A percentile compares a stretch with the other conserved stretches of the same genome.
Conservation (phyloP, 2,113 vertebrate species). For the Pristiophorus japonicus region DNA sequence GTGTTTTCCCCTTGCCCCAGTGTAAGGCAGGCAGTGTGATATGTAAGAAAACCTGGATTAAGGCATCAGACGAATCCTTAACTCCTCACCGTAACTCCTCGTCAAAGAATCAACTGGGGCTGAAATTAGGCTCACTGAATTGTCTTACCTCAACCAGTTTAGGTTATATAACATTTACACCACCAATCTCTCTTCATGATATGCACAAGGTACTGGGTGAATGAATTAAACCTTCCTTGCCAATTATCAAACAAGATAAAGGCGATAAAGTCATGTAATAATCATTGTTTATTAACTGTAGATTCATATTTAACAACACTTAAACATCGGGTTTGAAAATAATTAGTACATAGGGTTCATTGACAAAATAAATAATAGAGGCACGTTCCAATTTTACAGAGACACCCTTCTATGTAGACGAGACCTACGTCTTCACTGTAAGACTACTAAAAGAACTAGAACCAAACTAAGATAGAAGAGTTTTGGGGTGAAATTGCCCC, state of each 20-base stretch:
- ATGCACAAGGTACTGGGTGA: neutral
- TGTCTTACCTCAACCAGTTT: neutral
- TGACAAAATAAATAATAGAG: slow-evolving; percentile 16
- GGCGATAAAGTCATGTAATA: neutral
- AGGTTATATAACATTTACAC: neutral
- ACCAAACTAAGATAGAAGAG: neutral
- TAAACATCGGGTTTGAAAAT: neutral
- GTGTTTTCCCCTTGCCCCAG: neutral
- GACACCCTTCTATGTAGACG: neutral
- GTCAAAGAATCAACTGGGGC: no score
- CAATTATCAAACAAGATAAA: neutral
- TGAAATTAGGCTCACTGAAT: neutral
- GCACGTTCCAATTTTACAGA: neutral
- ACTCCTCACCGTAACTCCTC: neutral
- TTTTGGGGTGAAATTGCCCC: no score
- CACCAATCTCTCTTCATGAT: neutral
- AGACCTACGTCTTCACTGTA: neutral
- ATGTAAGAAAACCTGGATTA: neutral
- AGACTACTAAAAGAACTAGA: neutral
- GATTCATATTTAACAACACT: neutral
- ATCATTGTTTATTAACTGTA: neutral
- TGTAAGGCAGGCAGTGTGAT: neutral
- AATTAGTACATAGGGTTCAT: neutral
- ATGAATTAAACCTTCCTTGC: neutral
- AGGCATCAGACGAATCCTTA: neutral